Base-by-base conservation (phyloP, 2,888 invertebrate species). In the Fissipunctia ypsillon region DNA sequence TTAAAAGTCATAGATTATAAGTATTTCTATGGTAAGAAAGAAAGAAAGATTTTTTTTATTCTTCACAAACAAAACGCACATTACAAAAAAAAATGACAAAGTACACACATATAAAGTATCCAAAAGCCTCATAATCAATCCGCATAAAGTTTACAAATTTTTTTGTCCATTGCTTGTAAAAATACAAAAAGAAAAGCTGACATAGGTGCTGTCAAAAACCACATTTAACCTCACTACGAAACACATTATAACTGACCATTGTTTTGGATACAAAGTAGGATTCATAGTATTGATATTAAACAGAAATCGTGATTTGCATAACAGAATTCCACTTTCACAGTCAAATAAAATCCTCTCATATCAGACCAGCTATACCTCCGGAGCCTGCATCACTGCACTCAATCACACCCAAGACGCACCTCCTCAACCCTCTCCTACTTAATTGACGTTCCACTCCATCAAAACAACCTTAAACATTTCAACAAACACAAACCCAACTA, bases 401-500 rank as follows among this genome's bases (percentile, higher is more conserved):
- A 93, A 94, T 95, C 95, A 95, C 90, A 92, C 89, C 89, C 88
- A 84, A 86, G 88, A 89, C 91, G 92, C 83, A 93, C 90, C 91
- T 90, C 90, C 91, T 88, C 91, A 94, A 92, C 93, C 93, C 93
- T 93, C 92, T 92, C 91, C 91, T 91, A 92, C 93, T 93, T 95
- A 95, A 95, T 95, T 95, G 96, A 95, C 95, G 93, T 93, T 89
- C 93, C 94, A 95, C 95, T 96, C 95, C 92, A 95, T 95, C 95
- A 96, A 93, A 94, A 93, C 92, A 93, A 92, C 92, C 93, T 91
- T 92, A 91, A 90, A 91, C 91, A 88, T 76, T 84, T 87, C 81
- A 84, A 88, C 92, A 88, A 91, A 89, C 85, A 80, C 79, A 79
- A 61, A 69, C 80, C 59, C 73, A 78, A 78, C 61, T 54, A 43